Conservation (phyloP, 2,888 invertebrate genomes). For the Cephus sareptanus region DNA sequence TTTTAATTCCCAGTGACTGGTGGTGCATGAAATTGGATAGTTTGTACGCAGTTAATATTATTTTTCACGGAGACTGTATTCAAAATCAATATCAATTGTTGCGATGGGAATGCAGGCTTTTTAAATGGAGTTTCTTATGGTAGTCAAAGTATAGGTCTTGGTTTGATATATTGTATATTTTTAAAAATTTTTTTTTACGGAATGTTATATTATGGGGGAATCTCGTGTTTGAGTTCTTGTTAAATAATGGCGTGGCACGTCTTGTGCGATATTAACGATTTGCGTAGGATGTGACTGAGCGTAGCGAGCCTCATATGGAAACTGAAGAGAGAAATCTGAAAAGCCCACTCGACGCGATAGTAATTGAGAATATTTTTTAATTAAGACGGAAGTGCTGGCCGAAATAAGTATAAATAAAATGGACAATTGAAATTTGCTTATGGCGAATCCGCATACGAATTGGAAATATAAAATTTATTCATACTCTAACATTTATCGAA, state of each 20-base stretch:
- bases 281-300: background rate
- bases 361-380: background rate
- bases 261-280: background rate
- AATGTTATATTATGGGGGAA: background rate
- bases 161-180: background rate
- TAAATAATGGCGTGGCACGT: background rate
- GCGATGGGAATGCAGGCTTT: background rate
- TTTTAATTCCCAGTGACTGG: background rate
- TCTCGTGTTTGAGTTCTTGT: background rate
- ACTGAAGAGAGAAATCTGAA: background rate
- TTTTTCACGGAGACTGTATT: background rate
- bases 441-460: background rate
- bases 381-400: background rate
- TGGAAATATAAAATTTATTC: background rate
- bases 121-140: background rate
- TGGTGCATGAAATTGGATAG: background rate
- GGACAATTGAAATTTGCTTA: background rate
- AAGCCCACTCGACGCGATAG: background rate
- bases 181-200: accelerated
- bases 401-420: background rate
- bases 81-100: background rate
- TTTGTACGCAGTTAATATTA: background rate
- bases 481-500: background rate
- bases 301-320: background rate
- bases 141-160: background rate